phyloP scores from a whole-genome alignment of 2,113 vertebrate species.

The Peucedramus taeniatus region DNA sequence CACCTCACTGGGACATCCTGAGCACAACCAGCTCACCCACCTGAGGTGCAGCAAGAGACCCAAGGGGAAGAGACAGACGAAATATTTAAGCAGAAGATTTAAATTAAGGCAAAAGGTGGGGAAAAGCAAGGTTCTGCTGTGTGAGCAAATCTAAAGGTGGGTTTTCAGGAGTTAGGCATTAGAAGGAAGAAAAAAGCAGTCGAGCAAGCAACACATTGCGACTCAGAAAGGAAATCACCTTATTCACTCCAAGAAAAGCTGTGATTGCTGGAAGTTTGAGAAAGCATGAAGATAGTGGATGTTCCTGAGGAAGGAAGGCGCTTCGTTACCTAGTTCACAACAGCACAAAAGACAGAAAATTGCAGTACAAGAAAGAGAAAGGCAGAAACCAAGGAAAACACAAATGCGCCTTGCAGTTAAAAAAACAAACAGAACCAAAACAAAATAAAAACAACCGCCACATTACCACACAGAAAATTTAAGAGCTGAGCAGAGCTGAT shows the following conservation, averaged over 20 bases:
- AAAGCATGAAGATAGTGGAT: conserved; percentile 99
- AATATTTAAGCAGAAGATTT: background rate
- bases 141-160: background rate
- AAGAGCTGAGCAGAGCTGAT: conserved; percentile 25
- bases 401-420: conserved; percentile 59
- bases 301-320: conserved; percentile 98
- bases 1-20: background rate
- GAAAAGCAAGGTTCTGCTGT: background rate
- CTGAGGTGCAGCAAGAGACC: background rate
- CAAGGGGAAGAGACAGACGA: background rate
- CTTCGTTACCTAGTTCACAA: conserved; percentile 88
- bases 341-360: conserved; percentile 77
- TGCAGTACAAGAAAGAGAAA: conserved; percentile 68
- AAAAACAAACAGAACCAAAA: background rate
- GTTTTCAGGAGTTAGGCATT: background rate
- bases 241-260: conserved; percentile 99
- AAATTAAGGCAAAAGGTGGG: background rate
- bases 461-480: conserved; percentile 47
- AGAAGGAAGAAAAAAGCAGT: conserved; percentile 27
- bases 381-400: conserved; percentile 67
- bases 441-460: background rate
- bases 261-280: conserved; percentile 98
- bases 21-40: background rate
- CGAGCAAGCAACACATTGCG: conserved; percentile 53
- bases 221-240: conserved; percentile 87